These are phyloP conservation scores for Chaetophractus vellerosus DNA, from an alignment of 2,797 vertebrate species.

Conservation along the genomic window DNA sequence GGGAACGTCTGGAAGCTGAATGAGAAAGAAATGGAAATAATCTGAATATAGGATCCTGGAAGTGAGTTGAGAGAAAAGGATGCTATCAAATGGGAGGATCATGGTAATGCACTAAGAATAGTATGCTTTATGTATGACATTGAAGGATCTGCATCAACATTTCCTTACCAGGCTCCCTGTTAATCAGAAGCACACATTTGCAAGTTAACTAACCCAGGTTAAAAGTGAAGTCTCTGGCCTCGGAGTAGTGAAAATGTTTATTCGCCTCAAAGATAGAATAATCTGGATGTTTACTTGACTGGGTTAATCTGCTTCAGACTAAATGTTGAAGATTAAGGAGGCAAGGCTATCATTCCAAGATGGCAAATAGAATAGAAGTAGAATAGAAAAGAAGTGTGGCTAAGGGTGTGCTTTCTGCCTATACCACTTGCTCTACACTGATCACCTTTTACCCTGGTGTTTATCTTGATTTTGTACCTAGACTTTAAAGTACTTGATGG, in stretches of 20 bases:
- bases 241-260: neutral
- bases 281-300: neutral
- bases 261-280: slow-evolving; percentile 1
- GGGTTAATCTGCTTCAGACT: neutral
- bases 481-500: neutral
- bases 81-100: neutral
- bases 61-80: neutral
- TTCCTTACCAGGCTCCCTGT: neutral
- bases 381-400: neutral
- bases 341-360: slow-evolving; percentile 29
- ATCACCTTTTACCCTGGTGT: neutral
- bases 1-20: neutral
- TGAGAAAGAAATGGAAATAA: slow-evolving; percentile 6
- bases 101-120: slow-evolving; percentile 24
- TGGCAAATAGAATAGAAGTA: neutral
- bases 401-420: neutral
- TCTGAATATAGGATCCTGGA: slow-evolving; percentile 12
- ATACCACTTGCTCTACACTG: neutral
- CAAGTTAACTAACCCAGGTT: neutral
- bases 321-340: slow-evolving; percentile 47
- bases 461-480: neutral
- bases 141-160: neutral
- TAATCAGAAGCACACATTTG: neutral
- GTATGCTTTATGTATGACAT: neutral
- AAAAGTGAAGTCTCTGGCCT: neutral